Conservation (phyloP, 2,797 vertebrate species). For the Masticophis lateralis region DNA sequence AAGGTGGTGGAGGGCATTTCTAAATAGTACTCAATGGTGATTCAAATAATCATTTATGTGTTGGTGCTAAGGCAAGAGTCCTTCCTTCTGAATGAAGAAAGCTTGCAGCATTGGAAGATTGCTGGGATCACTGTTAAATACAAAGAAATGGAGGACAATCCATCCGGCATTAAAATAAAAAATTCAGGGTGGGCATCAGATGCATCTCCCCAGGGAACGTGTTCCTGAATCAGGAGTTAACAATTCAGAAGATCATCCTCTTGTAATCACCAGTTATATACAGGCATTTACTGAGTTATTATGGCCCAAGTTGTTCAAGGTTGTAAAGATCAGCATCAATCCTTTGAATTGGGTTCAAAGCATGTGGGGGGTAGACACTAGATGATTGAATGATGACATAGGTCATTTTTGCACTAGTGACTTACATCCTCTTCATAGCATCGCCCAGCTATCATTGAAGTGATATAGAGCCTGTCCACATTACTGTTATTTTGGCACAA, state of each 20-base stretch:
- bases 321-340: not conserved
- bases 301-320: not conserved
- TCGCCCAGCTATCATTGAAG: not conserved
- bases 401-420: not conserved
- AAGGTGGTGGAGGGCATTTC: too few relatives aligned
- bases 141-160: not conserved
- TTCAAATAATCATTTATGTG: not conserved
- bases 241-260: not conserved
- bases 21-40: not conserved
- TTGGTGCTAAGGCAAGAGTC: not conserved
- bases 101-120: not conserved
- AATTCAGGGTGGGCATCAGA: not conserved
- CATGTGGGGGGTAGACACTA: not conserved
- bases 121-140: not conserved
- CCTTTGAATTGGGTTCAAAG: not conserved
- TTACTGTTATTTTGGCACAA: not conserved
- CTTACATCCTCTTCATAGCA: not conserved
- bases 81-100: not conserved
- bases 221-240: not conserved
- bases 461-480: not conserved
- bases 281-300: not conserved
- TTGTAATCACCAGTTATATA: not conserved
- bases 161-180: not conserved
- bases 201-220: not conserved
- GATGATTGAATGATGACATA: not conserved